These are phyloP conservation scores for Archocentrus centrarchus DNA, from an alignment of 2,113 vertebrate genomes.

Conservation along the genomic window DNA sequence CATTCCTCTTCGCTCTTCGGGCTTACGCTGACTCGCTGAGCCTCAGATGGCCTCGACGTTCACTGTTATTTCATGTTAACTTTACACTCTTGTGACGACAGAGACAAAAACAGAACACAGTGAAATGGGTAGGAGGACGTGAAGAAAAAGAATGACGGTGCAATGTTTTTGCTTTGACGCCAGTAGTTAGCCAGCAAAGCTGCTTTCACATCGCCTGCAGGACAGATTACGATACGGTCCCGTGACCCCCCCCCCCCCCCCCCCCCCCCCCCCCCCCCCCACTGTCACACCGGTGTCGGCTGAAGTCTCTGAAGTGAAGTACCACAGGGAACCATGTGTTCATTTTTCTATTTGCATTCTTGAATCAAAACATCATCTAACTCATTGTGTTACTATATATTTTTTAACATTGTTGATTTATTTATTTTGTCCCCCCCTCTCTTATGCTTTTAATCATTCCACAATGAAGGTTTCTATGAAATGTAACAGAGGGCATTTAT, in stretches of 20 bases:
- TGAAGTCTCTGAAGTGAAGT: constrained; percentile 32
- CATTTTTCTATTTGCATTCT: constrained; percentile 42
- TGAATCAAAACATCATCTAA: constrained; percentile 56
- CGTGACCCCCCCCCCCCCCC: constrained; percentile 31
- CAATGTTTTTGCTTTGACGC: constrained; percentile 21
- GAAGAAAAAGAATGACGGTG: constrained; percentile 25
- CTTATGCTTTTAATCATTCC: constrained; percentile 57
- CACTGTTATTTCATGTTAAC: constrained; percentile 2
- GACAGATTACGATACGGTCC: constrained; percentile 12
- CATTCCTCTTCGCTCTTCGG: constrained; percentile 63
- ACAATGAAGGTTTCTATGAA: constrained; percentile 59
- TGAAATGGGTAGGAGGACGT: neutral
- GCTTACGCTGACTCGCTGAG: constrained; percentile 8
- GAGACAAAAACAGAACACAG: constrained; percentile 24
- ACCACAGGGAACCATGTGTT: constrained; percentile 11
- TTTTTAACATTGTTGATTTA: constrained; percentile 1
- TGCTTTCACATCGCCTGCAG: constrained; percentile 32
- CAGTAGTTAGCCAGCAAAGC: constrained; percentile 39
- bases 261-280: constrained; percentile 31
- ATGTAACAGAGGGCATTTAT: constrained; percentile 70
- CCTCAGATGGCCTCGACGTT: neutral
- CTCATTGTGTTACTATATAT: constrained; percentile 21
- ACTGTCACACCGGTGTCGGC: constrained; percentile 23
- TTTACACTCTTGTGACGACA: neutral
- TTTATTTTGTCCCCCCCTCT: constrained; percentile 23